Evolutionary conservation across 2,888 invertebrate species (phyloP).

Genomic region (Eupithecia centaureata): DNA sequence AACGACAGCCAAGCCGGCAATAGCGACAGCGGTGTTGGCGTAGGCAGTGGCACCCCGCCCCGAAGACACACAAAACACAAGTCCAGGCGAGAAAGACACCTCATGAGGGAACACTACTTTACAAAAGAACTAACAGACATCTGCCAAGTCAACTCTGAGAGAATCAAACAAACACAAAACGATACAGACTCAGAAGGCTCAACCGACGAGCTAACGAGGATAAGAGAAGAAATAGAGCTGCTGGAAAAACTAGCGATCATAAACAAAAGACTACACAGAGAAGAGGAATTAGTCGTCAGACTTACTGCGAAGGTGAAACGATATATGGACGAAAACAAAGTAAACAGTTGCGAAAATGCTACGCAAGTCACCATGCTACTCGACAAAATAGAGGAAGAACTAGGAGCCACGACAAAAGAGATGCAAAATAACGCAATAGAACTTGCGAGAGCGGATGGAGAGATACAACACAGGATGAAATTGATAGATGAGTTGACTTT

Average conservation of each 20-base stretch:
- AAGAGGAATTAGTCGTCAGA: slow-evolving; percentile 88
- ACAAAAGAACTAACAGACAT: slow-evolving; percentile 82
- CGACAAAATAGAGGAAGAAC: slow-evolving; percentile 80
- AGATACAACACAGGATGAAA: slow-evolving; percentile 81
- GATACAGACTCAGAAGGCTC: slow-evolving; percentile 80
- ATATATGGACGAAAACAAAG: slow-evolving; percentile 82
- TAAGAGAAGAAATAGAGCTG: slow-evolving; percentile 87
- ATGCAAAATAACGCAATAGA: slow-evolving; percentile 81
- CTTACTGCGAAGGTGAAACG: slow-evolving; percentile 86
- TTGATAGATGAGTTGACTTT: slow-evolving; percentile 81
- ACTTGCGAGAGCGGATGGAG: slow-evolving; percentile 77
- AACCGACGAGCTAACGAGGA: slow-evolving; percentile 81
- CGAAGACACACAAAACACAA: slow-evolving; percentile 81
- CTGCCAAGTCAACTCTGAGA: slow-evolving; percentile 80
- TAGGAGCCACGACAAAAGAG: slow-evolving; percentile 78
- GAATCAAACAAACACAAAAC: slow-evolving; percentile 72
- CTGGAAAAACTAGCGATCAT: slow-evolving; percentile 89
- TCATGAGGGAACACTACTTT: slow-evolving; percentile 83
- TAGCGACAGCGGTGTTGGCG: slow-evolving; percentile 88
- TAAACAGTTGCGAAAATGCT: slow-evolving; percentile 77
- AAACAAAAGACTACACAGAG: slow-evolving; percentile 88
- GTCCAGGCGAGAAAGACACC: slow-evolving; percentile 80
- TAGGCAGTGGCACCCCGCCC: slow-evolving; percentile 86
- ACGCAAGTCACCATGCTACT: slow-evolving; percentile 77
- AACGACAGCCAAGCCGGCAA: slow-evolving; percentile 86